These are phyloP conservation scores for Cardiocondyla obscurior DNA, from an alignment of 1,140 invertebrate species.

Conservation along the genomic window DNA sequence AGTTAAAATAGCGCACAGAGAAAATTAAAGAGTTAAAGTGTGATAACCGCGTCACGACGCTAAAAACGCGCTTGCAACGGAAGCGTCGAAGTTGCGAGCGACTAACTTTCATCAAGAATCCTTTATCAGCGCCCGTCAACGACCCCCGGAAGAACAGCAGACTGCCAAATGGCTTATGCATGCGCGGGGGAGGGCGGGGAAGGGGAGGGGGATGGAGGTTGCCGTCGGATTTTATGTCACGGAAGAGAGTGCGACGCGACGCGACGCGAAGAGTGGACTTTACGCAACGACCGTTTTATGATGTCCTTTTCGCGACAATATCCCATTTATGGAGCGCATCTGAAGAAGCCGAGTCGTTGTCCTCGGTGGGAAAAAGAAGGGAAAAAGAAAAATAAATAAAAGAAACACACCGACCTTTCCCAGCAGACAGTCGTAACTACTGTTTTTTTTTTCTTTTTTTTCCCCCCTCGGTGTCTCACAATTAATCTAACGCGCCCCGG, in stretches of 20 bases:
- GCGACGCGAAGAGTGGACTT: constrained; percentile 18
- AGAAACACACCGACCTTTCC: neutral
- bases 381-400: neutral
- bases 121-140: neutral
- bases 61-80: neutral
- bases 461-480: neutral
- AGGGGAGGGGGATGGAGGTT: no score
- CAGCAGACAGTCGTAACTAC: neutral
- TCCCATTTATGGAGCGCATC: constrained; percentile 25
- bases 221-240: constrained; percentile 27
- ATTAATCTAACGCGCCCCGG: constrained; percentile 7
- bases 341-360: neutral
- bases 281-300: constrained; percentile 32
- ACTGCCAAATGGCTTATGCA: constrained; percentile 4
- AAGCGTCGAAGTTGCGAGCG: neutral
- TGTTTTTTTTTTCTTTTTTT: no score
- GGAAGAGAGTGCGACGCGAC: neutral
- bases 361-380: neutral
- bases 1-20: no score
- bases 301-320: constrained; percentile 23
- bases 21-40: neutral
- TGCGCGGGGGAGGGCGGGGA: neutral
- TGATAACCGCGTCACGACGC: neutral
- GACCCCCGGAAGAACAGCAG: neutral
- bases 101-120: neutral